Conservation (phyloP, 2,797 vertebrate genomes). For the Hippoglossus hippoglossus region DNA sequence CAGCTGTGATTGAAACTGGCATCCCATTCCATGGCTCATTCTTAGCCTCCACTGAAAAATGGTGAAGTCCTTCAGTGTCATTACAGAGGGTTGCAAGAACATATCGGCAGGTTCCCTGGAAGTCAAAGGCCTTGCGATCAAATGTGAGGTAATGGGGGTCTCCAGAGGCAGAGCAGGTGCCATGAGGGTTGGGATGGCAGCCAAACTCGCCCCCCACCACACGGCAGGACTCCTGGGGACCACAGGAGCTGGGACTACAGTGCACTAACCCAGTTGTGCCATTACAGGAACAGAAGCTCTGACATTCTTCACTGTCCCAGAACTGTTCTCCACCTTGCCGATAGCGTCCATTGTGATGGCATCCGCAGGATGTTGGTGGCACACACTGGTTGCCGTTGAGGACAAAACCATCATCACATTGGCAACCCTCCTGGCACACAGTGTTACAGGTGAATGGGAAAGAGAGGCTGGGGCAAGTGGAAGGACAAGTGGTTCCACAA, state of each 20-base stretch:
- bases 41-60: slow-evolving; percentile 66
- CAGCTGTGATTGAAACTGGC: slow-evolving; percentile 64
- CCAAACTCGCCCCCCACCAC: slow-evolving; percentile 59
- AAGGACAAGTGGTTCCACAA: slow-evolving; percentile 75
- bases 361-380: slow-evolving; percentile 72
- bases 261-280: slow-evolving; percentile 58
- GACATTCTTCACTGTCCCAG: slow-evolving; percentile 71
- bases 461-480: slow-evolving; percentile 75
- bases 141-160: slow-evolving; percentile 82
- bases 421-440: slow-evolving; percentile 79
- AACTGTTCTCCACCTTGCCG: slow-evolving; percentile 59
- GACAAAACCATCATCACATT: slow-evolving; percentile 75
- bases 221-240: slow-evolving; percentile 58
- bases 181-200: slow-evolving; percentile 65
- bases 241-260: slow-evolving; percentile 66
- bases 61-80: slow-evolving; percentile 56
- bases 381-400: slow-evolving; percentile 74
- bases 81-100: slow-evolving; percentile 80
- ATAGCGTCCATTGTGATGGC: slow-evolving; percentile 71
- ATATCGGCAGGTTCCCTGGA: slow-evolving; percentile 71
- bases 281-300: slow-evolving; percentile 66
- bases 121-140: slow-evolving; percentile 72
- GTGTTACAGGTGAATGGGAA: slow-evolving; percentile 72
- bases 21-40: slow-evolving; percentile 29
- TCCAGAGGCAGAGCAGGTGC: slow-evolving; percentile 73